Evolutionary conservation across 2,113 vertebrate genomes (phyloP), one percentile per base, ranked within the genome.

Genomic region (Ciconia boyciana): DNA sequence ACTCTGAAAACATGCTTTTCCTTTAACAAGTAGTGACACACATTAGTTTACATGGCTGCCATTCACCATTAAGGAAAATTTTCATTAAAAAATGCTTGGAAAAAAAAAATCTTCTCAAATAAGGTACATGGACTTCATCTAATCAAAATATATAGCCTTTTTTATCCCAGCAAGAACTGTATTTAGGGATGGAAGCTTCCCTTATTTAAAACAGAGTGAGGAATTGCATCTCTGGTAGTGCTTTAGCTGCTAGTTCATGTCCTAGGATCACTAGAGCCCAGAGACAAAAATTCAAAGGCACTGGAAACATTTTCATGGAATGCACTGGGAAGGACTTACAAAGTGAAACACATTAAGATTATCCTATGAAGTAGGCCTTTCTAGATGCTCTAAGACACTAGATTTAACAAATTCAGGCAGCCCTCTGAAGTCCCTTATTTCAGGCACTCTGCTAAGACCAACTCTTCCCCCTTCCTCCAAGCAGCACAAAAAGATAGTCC

Each of bases 1-100:
- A 62, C 29, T 82, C 52, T 39, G 18, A 96, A 97, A 96, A 91
- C 78, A 97, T 22, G 51, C 69, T 91, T 81, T 88, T 89, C 87
- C 65, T 94, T 92, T 62, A 96, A 87, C 83, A 92, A 77, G 79
- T 24, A 95, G 51, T 57, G 81, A 82, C 29, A 61, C 32, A 41
- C 13, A 58, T 29, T 57, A 72, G 60, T 69, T 94, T 83, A 90
- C 36, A 43, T 3, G 13, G 44, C 49, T 93, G 78, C 58, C 48
- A 46, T 36, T 72, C 36, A 65, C 28, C 21, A n/a, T 31, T 52
- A 87, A 64, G 46, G 21, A 80, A 94, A 55, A 66, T 34, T 46
- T 83, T 82, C 13, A 43, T 74, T 78, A 19, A 57, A 66, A 89
- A 84, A 68, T 6, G 5, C 10, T 52, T 66, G 29, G 3, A 34